Evolutionary conservation across 2,113 vertebrate genomes (phyloP).

Genomic region (Brachypodius melanocephalos): DNA sequence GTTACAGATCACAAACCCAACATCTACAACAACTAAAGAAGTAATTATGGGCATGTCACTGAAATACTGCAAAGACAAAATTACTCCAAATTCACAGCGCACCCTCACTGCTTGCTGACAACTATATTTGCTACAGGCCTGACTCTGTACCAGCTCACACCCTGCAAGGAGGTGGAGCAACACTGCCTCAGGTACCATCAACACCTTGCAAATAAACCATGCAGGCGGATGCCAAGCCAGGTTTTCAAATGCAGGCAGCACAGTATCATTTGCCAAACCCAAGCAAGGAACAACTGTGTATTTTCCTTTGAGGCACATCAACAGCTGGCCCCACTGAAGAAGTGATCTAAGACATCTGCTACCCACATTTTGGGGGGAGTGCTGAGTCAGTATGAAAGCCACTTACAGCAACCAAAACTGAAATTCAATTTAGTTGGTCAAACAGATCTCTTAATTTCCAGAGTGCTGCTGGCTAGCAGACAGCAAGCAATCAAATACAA

Average conservation of each 20-base stretch:
- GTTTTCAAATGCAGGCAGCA: background rate
- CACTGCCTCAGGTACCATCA: background rate
- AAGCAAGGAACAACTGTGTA: background rate
- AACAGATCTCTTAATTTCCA: background rate
- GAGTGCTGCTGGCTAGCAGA: background rate
- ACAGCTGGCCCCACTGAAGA: background rate
- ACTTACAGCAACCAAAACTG: background rate
- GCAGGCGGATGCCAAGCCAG: background rate
- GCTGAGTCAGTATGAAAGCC: background rate
- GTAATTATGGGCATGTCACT: fast-evolving
- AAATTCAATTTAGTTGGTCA: background rate
- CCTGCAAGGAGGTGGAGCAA: background rate
- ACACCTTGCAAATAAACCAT: background rate
- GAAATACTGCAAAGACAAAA: background rate
- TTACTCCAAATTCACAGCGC: fast-evolving
- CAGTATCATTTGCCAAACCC: background rate
- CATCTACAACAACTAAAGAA: background rate
- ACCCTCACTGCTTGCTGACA: background rate
- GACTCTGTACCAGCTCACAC: background rate
- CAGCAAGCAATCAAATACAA: background rate
- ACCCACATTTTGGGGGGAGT: background rate
- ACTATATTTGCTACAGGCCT: background rate
- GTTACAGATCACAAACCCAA: background rate
- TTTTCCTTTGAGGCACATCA: background rate
- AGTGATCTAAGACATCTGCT: background rate